Base-by-base conservation (phyloP, 2,888 invertebrate genomes). In the Prosopocoilus inquinatus region DNA sequence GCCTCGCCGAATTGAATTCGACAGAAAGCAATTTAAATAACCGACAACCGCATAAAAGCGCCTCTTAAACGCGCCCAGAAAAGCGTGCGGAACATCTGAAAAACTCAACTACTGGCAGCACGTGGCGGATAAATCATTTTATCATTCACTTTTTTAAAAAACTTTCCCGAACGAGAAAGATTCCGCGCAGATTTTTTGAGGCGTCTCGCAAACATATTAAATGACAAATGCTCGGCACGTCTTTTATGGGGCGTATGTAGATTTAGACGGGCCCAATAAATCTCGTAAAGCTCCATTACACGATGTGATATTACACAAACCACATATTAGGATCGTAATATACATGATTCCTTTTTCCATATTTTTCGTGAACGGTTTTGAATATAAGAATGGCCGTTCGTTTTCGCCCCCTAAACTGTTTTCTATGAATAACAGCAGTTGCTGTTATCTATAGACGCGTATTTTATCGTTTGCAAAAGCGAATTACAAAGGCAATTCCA, bases 281-380 rank as follows among this genome's bases (percentile, higher is more conserved):
- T 57, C 57, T 53, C 53, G 16, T 44, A 39, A 32, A 57, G 57
- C 53, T 53, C 57, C 57, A 57, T 57, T 57, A 53, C 57, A 57
- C 57, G 44, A 45, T 46, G 50, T 49, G 53, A 53, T 54, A 50
- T 57, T 53, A 48, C 50, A 50, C 53, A 57, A 57, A 53, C 57
- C 53, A 44, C 53, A 53, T 53, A 53, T 53, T 53, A 53, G 47
- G 47, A n/a, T 43, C 47, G 48, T 47, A 47, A 48, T 47, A 53
- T 41, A 47, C 48, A 35, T 48, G 41, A 48, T 43, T 53, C 48
- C 28, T 47, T 20, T 41, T 12, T 9, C 12, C 41, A 15, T 41
- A 41, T 41, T 41, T 41, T 41, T 41, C 41, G 12, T 41, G 16
- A 41, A 41, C 41, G 41, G 9, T 16, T 16, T 9, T 9, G 41